Conservation (phyloP, 1,140 invertebrate genomes). For the Drosophila arawakana region DNA sequence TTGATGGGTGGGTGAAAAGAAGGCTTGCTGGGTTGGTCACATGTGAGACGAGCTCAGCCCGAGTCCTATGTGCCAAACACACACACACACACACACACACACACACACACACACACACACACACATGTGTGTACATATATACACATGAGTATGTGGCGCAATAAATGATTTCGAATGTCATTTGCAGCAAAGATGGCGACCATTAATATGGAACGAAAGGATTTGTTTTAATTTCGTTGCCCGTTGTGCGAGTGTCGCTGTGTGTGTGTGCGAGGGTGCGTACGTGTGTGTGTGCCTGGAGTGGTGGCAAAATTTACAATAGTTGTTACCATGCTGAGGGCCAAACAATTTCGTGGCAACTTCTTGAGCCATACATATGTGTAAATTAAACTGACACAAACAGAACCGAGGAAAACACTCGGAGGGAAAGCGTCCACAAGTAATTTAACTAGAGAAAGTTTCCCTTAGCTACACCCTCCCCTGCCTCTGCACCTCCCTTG, state of each 20-base stretch:
- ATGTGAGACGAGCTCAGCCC: conserved; percentile 32
- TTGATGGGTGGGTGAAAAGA: conserved; percentile 32
- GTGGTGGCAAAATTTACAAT: conserved; percentile 35
- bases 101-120: background rate
- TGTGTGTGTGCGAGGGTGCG: conserved; percentile 7
- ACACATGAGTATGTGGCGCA: conserved; percentile 49
- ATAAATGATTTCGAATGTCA: conserved; percentile 83
- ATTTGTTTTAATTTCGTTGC: conserved; percentile 81
- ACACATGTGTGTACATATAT: background rate
- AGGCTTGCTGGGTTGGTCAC: conserved; percentile 48
- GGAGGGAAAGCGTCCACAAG: conserved; percentile 32
- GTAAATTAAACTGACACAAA: conserved; percentile 41
- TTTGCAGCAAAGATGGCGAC: conserved; percentile 81
- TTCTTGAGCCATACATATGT: conserved; percentile 48
- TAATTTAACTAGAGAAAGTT: conserved; percentile 40
- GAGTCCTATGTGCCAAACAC: conserved; percentile 5
- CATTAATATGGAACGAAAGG: conserved; percentile 83
- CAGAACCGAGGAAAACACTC: background rate
- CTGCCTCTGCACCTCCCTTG: background rate
- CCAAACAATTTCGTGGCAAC: conserved; percentile 44
- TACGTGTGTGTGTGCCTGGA: background rate
- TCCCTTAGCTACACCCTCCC: background rate
- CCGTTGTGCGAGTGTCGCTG: conserved; percentile 29
- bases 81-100: conserved; percentile 6
- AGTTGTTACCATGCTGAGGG: conserved; percentile 34